Base-by-base conservation (phyloP, 1,140 invertebrate species). In the Drosophila prosaltans region DNA sequence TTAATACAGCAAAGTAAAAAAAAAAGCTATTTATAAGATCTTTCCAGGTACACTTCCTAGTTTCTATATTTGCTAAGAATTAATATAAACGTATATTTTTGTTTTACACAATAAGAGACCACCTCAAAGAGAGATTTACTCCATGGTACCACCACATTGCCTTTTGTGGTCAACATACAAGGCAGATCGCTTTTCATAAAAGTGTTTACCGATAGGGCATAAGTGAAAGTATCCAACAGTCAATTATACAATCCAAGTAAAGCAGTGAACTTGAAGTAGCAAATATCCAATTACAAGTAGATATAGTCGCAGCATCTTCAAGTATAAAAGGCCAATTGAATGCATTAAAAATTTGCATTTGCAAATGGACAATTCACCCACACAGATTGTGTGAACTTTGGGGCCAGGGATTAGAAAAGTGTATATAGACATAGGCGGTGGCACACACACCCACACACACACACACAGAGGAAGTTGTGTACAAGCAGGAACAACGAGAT, bases 181-280 rank as follows among this genome's bases (percentile, higher is more conserved):
- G 54, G 32, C 26, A 43, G 41, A 69, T 70, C 51, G 16, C n/a
- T 41, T 55, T 40, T 36, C 57, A 58, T 24, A 3, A 54, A 73
- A 36, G 55, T 62, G 58, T 39, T 32, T 41, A 54, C 48, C 45
- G 51, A 24, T 41, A 58, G 39, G 24, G 40, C 32, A 36, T 28
- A 61, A 62, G 80, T 74, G 83, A 86, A 86, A 86, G 83, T 48
- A 24, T 21, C 16, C 45, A 21, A 8, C 45, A 8, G 6, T 85
- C 65, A 80, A 69, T 81, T 81, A 79, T 69, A 88, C 72, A 79
- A 72, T 78, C 39, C n/a, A 10, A 4, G 11, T 41, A 41, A 28
- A 26, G 69, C 80, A 78, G 74, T 88, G 83, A 88, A 88, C 83
- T 89, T 83, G 68, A 69, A 65, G 45, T 57, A 28, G 30, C n/a